Evolutionary conservation across 1,140 invertebrate genomes (phyloP).

Genomic region (Panulirus ornatus): DNA sequence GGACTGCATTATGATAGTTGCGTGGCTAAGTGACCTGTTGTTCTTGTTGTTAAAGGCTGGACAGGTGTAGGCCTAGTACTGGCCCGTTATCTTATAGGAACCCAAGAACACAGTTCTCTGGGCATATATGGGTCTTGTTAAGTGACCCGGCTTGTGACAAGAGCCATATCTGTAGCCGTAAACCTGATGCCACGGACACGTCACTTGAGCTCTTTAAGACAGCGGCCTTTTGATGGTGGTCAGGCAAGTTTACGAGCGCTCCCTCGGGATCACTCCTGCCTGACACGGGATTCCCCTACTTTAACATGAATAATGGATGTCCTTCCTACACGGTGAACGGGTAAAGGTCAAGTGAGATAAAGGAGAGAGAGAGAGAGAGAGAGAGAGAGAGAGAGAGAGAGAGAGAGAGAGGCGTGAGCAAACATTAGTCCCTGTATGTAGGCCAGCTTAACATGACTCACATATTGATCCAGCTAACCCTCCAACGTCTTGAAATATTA

Average conservation of each 20-base stretch:
- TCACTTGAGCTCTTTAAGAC: neutral
- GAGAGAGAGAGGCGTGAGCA: conserved; percentile 19
- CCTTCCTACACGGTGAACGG: neutral
- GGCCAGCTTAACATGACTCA: neutral
- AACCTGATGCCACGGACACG: neutral
- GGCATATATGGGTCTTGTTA: no score
- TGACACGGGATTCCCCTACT: neutral
- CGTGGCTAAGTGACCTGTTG: no score
- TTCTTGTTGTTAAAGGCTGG: no score
- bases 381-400: neutral
- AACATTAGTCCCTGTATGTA: no score
- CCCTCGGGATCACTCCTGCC: neutral
- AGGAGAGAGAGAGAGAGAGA: neutral
- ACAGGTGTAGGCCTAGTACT: no score
- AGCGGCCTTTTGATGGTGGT: neutral
- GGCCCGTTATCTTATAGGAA: no score
- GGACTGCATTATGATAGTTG: no score
- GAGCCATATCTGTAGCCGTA: neutral
- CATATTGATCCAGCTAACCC: neutral
- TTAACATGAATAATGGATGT: neutral
- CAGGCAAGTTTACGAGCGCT: neutral
- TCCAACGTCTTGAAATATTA: neutral
- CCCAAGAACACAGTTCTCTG: no score
- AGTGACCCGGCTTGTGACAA: neutral
- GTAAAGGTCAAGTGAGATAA: neutral